Percentiles rank a stretch among this genome's conserved stretches.
phyloP scores from a whole-genome alignment of 2,888 invertebrate genomes.

The Leptodirus hochenwartii region DNA sequence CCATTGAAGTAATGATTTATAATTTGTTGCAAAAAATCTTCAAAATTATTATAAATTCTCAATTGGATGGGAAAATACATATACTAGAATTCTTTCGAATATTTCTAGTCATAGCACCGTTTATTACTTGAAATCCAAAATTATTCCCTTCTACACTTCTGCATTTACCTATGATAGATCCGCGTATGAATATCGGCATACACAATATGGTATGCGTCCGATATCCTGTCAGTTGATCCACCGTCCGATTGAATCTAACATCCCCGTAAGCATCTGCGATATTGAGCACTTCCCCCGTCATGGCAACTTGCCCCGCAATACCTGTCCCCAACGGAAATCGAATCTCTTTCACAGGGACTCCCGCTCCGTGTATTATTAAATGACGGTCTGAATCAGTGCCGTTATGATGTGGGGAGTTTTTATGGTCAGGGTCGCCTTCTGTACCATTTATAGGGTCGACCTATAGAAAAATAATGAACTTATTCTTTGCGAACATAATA shows the following conservation, averaged over 20 bases:
- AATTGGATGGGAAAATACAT: too few species aligned
- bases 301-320: slow-evolving; percentile 58
- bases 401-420: not conserved
- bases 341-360: slow-evolving; percentile 32
- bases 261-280: slow-evolving; percentile 71
- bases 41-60: too few species aligned
- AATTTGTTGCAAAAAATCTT: too few species aligned
- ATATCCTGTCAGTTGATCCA: slow-evolving; percentile 49
- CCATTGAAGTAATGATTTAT: too few species aligned
- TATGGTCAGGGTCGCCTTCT: not conserved
- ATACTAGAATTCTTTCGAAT: too few species aligned
- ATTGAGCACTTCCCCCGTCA: slow-evolving; percentile 61
- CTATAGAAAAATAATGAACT: too few species aligned
- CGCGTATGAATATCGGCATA: slow-evolving; percentile 72
- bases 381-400: slow-evolving; percentile 11
- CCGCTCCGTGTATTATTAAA: too few species aligned
- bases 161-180: slow-evolving; percentile 45
- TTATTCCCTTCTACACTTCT: too few species aligned
- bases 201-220: slow-evolving; percentile 60
- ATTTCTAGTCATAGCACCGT: too few species aligned
- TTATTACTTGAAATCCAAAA: too few species aligned
- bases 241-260: slow-evolving; percentile 51
- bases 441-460: too few species aligned
- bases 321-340: slow-evolving; percentile 59
- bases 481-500: too few species aligned